Conservation (phyloP, 2,888 invertebrate species). For the Lordiphosa andalusiaca region DNA sequence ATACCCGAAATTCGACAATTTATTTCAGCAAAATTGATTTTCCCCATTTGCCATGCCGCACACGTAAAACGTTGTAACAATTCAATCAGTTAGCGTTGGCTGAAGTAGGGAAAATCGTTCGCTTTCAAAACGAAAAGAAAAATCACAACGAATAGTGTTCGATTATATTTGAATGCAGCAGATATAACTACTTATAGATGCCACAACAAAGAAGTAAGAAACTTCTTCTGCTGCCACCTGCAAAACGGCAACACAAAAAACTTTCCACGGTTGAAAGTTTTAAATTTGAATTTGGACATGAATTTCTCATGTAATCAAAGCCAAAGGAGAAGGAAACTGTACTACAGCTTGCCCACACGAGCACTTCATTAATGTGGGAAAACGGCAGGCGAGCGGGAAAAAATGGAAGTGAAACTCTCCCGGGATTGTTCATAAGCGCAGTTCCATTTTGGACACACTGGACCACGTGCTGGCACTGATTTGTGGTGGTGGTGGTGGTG, state of each 20-base stretch:
- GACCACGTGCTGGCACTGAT: slow-evolving; percentile 60
- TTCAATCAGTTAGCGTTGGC: slow-evolving; percentile 77
- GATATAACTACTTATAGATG: slow-evolving; percentile 22
- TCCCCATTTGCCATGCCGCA: slow-evolving; percentile 58
- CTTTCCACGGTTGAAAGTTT: slow-evolving; percentile 38
- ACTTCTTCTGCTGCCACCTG: slow-evolving; percentile 23
- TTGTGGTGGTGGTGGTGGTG: too few species aligned
- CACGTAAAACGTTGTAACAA: slow-evolving; percentile 78
- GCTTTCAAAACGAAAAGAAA: slow-evolving; percentile 34
- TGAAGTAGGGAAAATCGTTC: slow-evolving; percentile 26
- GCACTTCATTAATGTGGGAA: slow-evolving; percentile 69
- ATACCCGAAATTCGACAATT: slow-evolving; percentile 71
- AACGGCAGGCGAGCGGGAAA: slow-evolving; percentile 32
- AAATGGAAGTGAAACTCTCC: slow-evolving; percentile 25
- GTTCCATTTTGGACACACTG: slow-evolving; percentile 37
- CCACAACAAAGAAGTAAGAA: slow-evolving; percentile 19
- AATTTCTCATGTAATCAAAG: slow-evolving; percentile 73
- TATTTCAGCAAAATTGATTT: slow-evolving; percentile 70
- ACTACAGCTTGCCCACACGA: slow-evolving; percentile 43
- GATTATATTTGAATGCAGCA: slow-evolving; percentile 76
- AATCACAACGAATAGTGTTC: slow-evolving; percentile 24
- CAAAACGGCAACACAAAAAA: slow-evolving; percentile 22
- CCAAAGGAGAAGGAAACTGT: slow-evolving; percentile 33
- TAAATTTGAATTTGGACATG: slow-evolving; percentile 71
- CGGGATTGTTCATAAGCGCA: slow-evolving; percentile 69